These are phyloP conservation scores for Trematomus loennbergii DNA, from an alignment of 2,113 vertebrate genomes.

Conservation along the genomic window DNA sequence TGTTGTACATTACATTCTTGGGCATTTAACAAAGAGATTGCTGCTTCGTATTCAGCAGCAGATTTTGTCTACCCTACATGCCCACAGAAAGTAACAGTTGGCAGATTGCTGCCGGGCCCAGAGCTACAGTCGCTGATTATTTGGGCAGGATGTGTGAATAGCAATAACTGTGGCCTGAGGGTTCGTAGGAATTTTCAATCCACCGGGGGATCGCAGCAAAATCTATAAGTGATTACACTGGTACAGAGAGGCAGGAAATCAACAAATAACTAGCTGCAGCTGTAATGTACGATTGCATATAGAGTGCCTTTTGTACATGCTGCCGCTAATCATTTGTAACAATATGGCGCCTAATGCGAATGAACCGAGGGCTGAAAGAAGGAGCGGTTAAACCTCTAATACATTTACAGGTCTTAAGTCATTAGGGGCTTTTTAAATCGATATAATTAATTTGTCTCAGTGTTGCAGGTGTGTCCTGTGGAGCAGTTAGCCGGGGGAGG, in stretches of 20 bases:
- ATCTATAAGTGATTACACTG: constrained; percentile 63
- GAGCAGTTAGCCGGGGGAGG: constrained; percentile 45
- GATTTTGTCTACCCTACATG: constrained; percentile 38
- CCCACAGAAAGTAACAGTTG: constrained; percentile 58
- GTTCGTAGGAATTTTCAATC: constrained; percentile 43
- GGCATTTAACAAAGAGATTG: constrained; percentile 37
- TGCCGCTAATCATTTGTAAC: constrained; percentile 6
- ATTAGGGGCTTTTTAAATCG: constrained; percentile 70
- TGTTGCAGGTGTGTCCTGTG: constrained; percentile 65
- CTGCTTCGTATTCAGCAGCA: constrained; percentile 45
- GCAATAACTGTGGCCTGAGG: constrained; percentile 57
- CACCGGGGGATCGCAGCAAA: constrained; percentile 44
- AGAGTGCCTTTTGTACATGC: constrained; percentile 14
- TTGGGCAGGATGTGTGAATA: constrained; percentile 59
- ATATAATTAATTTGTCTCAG: constrained; percentile 70
- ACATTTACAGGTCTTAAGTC: constrained; percentile 64
- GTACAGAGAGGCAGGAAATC: constrained; percentile 49
- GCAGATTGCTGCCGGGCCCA: constrained; percentile 44
- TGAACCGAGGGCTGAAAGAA: constrained; percentile 15
- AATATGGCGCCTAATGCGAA: constrained; percentile 32
- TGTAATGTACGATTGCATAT: constrained; percentile 5
- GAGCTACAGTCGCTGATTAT: constrained; percentile 52
- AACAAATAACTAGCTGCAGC: constrained; percentile 36
- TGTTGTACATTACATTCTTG: constrained; percentile 7
- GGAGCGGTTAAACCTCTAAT: constrained; percentile 62